These are phyloP conservation scores for Euura saliciscinereae DNA, from an alignment of 1,140 invertebrate species.

Conservation along the genomic window DNA sequence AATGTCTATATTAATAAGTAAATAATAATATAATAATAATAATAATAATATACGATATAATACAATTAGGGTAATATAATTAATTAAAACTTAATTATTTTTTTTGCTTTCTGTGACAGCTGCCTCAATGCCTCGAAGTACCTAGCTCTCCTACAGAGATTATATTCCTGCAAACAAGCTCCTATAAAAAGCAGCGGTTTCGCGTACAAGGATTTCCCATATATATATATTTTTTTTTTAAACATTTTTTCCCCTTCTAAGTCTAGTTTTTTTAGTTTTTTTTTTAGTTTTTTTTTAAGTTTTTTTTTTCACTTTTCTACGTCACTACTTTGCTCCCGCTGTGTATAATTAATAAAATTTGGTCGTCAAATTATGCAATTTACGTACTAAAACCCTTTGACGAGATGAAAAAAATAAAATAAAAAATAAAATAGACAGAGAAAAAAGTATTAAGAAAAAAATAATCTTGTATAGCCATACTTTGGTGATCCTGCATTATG, in stretches of 20 bases:
- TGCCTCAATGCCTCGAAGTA: constrained; percentile 59
- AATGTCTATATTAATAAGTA: constrained; percentile 51
- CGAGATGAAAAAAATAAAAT: constrained; percentile 8
- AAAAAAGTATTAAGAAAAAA: background rate
- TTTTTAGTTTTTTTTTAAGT: constrained; percentile 7
- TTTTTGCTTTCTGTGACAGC: constrained; percentile 57
- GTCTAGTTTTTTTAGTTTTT: constrained; percentile 30
- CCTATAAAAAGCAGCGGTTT: background rate
- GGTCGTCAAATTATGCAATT: constrained; percentile 10
- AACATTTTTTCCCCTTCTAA: no score
- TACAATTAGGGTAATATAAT: constrained; percentile 44
- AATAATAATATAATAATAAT: constrained; percentile 35
- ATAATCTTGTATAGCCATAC: background rate
- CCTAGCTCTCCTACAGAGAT: constrained; percentile 58
- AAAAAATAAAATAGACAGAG: background rate
- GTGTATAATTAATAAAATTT: constrained; percentile 1
- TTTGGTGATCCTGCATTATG: background rate
- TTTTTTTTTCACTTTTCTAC: background rate
- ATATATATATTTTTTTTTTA: background rate
- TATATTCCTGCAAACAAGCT: background rate
- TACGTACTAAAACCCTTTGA: constrained; percentile 21
- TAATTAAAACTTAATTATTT: constrained; percentile 54
- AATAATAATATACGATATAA: constrained; percentile 38
- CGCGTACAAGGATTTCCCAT: background rate
- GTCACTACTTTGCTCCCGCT: background rate